phyloP scores from a whole-genome alignment of 1,140 invertebrate genomes.

The Solen grandis region DNA sequence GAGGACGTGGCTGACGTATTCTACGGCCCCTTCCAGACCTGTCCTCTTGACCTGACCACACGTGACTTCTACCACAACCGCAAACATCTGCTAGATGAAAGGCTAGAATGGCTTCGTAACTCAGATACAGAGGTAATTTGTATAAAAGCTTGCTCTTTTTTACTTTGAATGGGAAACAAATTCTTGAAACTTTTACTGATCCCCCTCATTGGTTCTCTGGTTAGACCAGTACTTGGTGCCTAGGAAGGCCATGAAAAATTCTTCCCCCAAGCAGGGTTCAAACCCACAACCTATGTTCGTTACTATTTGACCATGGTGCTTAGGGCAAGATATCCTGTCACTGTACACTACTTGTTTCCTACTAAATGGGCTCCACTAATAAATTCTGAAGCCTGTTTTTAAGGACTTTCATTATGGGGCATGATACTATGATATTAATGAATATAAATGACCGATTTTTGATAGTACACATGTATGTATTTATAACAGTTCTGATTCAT shows the following conservation, averaged over 20 bases:
- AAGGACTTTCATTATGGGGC: no score
- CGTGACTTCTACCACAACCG: conserved; percentile 85
- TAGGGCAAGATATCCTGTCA: no score
- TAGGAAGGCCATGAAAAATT: background rate
- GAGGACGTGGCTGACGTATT: conserved; percentile 85
- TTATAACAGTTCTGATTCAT: no score
- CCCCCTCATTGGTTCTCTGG: no score
- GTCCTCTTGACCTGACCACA: conserved; percentile 87
- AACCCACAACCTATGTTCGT: background rate
- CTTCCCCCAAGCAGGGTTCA: background rate
- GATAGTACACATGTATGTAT: no score
- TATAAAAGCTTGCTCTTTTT: background rate
- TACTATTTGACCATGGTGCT: background rate
- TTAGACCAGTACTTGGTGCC: background rate
- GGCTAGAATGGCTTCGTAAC: conserved; percentile 81
- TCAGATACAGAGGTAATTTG: conserved; percentile 66
- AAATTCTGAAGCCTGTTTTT: no score
- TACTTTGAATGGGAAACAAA: background rate
- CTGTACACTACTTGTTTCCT: no score
- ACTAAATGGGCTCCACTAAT: no score
- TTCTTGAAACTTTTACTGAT: no score
- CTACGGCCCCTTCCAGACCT: conserved; percentile 85
- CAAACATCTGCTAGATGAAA: conserved; percentile 83
- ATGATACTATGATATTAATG: no score
- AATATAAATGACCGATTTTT: no score